Evolutionary conservation across 1,140 invertebrate species (phyloP).

Genomic region (Bombus difficillimus): DNA sequence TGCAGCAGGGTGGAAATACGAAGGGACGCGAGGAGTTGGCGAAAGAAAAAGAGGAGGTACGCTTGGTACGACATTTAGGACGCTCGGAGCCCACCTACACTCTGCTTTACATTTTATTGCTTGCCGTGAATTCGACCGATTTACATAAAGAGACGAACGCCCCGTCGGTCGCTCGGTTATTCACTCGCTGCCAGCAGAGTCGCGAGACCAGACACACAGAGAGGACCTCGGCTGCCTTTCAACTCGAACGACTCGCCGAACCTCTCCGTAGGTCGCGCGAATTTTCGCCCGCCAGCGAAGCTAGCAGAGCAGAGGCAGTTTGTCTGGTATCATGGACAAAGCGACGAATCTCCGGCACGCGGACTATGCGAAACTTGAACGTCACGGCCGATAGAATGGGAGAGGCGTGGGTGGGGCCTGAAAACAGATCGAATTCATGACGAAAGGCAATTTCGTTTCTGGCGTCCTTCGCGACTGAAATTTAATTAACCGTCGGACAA

Average conservation of each 20-base stretch:
- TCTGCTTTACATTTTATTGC: conserved; percentile 70
- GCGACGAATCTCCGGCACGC: conserved; percentile 31
- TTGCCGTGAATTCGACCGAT: conserved; percentile 62
- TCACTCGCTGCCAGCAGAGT: background rate
- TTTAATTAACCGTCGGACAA: conserved; percentile 20
- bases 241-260: background rate
- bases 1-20: conserved; percentile 49
- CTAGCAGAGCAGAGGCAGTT: conserved; percentile 12
- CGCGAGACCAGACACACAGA: background rate
- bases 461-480: conserved; percentile 26
- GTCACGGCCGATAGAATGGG: background rate
- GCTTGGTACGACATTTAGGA: conserved; percentile 38
- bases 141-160: conserved; percentile 66
- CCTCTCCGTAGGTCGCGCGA: background rate
- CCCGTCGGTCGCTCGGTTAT: conserved; percentile 5
- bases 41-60: conserved; percentile 20
- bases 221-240: background rate
- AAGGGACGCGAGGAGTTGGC: background rate
- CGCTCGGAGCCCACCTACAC: conserved; percentile 16
- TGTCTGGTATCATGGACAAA: conserved; percentile 26
- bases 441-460: conserved; percentile 32
- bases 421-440: conserved; percentile 36
- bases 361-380: conserved; percentile 40
- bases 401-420: background rate
- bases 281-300: conserved; percentile 35